Evolutionary conservation across 2,797 vertebrate species (phyloP).

Genomic region (Chiloscyllium punctatum): DNA sequence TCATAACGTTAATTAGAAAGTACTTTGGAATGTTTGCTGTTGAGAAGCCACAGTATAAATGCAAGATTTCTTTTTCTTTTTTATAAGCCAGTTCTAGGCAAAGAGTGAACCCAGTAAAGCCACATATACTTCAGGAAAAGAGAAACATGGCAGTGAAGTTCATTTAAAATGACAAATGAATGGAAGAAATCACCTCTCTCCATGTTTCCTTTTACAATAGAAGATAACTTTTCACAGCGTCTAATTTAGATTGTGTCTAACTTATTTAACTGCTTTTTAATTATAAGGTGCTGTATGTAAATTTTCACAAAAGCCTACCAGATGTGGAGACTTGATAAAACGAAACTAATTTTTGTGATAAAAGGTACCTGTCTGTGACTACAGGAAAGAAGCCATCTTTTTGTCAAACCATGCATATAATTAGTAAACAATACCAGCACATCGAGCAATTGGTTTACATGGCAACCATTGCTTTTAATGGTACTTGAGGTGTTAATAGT

Average conservation of each 20-base stretch:
- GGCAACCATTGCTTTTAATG: constrained; percentile 23
- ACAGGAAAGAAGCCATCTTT: constrained; percentile 7
- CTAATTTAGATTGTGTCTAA: not conserved
- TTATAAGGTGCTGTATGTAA: not conserved
- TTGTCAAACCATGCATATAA: constrained; percentile 1
- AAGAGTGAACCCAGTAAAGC: not conserved
- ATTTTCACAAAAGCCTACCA: not conserved
- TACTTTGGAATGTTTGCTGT: not conserved
- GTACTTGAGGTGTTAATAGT: constrained; percentile 6
- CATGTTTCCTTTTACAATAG: not conserved
- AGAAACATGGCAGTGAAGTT: not conserved
- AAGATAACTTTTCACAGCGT: not conserved
- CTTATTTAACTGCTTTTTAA: not conserved
- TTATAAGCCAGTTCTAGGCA: not conserved
- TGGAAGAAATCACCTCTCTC: not conserved
- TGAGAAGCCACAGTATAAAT: not conserved
- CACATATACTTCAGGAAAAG: too few relatives aligned
- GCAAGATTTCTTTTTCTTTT: not conserved
- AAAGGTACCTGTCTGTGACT: constrained; percentile 12
- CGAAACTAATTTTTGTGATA: constrained; percentile 2
- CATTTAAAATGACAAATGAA: not conserved
- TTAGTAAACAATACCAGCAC: not conserved
- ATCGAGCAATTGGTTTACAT: not conserved
- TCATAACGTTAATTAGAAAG: not conserved
- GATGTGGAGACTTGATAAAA: not conserved